Conservation (phyloP, 2,797 vertebrate species). For the Lepilemur septentrionalis region DNA sequence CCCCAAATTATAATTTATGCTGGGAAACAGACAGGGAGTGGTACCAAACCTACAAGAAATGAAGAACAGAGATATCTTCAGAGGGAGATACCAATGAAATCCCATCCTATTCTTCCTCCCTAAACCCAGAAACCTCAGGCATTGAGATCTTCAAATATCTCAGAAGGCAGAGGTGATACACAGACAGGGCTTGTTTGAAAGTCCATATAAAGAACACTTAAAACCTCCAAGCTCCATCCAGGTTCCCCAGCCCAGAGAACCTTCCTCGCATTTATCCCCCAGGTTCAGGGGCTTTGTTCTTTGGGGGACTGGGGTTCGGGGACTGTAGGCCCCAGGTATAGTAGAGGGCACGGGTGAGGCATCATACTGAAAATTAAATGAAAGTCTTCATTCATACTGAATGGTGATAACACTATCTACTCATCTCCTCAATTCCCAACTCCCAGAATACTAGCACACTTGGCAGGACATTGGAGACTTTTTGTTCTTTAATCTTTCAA, state of each 20-base stretch:
- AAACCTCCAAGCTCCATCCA: background rate
- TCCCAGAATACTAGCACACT: background rate
- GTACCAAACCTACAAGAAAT: background rate
- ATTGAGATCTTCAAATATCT: background rate
- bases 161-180: background rate
- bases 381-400: background rate
- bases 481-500: background rate
- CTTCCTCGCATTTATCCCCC: fast-evolving
- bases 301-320: background rate
- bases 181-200: background rate
- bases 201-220: background rate
- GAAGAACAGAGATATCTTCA: too few relatives aligned
- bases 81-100: fast-evolving
- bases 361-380: background rate
- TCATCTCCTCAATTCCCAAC: background rate
- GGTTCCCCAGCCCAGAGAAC: too few relatives aligned
- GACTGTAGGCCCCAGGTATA: too few relatives aligned
- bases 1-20: background rate
- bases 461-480: background rate
- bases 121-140: background rate
- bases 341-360: background rate
- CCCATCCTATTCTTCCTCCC: background rate
- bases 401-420: background rate
- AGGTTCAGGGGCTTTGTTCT: background rate
- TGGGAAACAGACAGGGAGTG: background rate